Evolutionary conservation across 1,140 invertebrate species (phyloP).

Genomic region (Macrotrachela quadricornifera): DNA sequence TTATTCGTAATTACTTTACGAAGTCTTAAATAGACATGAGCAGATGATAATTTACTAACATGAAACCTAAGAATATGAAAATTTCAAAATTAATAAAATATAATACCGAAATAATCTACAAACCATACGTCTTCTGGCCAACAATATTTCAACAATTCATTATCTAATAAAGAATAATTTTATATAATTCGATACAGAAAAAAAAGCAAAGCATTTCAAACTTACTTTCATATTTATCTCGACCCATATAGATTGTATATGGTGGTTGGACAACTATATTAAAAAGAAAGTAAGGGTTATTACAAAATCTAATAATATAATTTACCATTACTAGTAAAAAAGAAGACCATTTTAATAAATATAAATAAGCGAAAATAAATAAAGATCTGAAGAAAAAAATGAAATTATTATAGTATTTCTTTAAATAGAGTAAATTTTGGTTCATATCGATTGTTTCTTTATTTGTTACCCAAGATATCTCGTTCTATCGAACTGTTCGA

Average conservation of each 20-base stretch:
- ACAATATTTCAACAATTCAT: constrained; percentile 88
- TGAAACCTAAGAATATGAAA: constrained; percentile 21
- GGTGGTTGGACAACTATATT: constrained; percentile 57
- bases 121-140: constrained; percentile 98
- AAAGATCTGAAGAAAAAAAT: too few species aligned
- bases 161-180: constrained; percentile 43
- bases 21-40: constrained; percentile 84
- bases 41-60: constrained; percentile 50
- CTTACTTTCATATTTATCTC: constrained; percentile 86
- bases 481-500: too few species aligned
- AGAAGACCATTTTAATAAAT: too few species aligned
- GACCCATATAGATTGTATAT: constrained; percentile 73
- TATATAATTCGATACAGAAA: neutral
- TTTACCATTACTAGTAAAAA: too few species aligned
- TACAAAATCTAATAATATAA: too few species aligned
- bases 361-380: too few species aligned
- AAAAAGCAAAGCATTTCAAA: constrained; percentile 16
- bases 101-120: neutral
- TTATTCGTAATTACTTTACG: constrained; percentile 49
- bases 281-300: neutral
- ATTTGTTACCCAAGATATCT: too few species aligned
- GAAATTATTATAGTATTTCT: too few species aligned
- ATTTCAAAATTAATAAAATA: neutral
- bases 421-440: too few species aligned
- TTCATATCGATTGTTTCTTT: too few species aligned